Percentiles rank a stretch among this genome's conserved stretches.
phyloP scores from a whole-genome alignment of 2,888 invertebrate genomes.

The Pristionchus maxplancki region DNA sequence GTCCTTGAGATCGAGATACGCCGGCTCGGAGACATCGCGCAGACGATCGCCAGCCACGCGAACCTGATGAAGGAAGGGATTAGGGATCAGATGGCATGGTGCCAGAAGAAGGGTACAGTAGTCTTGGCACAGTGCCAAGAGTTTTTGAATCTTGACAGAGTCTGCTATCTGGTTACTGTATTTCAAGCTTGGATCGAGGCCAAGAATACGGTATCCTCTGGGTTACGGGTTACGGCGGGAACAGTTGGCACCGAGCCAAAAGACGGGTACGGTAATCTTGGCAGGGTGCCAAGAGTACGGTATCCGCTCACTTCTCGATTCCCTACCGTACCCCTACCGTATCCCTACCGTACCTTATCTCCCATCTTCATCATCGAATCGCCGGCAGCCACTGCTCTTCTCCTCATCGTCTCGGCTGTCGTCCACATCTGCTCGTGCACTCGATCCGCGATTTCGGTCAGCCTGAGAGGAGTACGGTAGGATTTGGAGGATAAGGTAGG shows the following conservation, averaged over 20 bases:
- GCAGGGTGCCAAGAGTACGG: not conserved
- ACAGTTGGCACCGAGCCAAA: not conserved
- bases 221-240: too few relatives aligned
- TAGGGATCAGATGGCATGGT: too few relatives aligned
- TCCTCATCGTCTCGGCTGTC: constrained; percentile 73
- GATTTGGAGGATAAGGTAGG: not conserved
- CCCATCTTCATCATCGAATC: not conserved
- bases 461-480: constrained; percentile 37
- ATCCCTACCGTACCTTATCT: not conserved
- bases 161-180: too few relatives aligned
- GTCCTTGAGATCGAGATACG: constrained; percentile 43
- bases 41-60: constrained; percentile 33
- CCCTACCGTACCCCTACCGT: not conserved
- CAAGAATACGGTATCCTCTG: too few relatives aligned
- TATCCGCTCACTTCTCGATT: too few relatives aligned
- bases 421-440: constrained; percentile 72
- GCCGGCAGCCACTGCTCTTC: constrained; percentile 58
- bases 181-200: too few relatives aligned
- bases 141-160: too few relatives aligned
- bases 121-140: too few relatives aligned
- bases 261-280: not conserved
- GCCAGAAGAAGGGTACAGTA: too few relatives aligned
- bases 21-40: constrained; percentile 36
- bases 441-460: constrained; percentile 64
- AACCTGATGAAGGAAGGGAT: not conserved